phyloP scores from a whole-genome alignment of 2,113 vertebrate genomes.

The Xiphophorus hellerii region DNA sequence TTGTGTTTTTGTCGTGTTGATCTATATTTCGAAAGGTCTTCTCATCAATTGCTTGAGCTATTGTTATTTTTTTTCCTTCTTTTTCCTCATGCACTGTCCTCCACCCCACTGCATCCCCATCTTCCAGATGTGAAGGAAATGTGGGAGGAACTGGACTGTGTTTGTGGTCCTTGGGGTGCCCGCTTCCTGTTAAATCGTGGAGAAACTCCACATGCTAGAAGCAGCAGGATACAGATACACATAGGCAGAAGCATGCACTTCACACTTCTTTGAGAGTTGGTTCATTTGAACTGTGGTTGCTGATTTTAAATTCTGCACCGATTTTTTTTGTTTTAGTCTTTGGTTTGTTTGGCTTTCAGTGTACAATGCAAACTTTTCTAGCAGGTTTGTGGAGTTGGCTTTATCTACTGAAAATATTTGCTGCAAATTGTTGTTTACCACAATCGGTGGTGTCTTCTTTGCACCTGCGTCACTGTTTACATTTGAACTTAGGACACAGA shows the following conservation, averaged over 20 bases:
- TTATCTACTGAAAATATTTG: slow-evolving; percentile 28
- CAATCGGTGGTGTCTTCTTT: slow-evolving; percentile 39
- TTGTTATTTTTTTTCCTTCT: not conserved
- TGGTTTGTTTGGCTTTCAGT: slow-evolving; percentile 9
- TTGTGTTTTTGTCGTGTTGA: slow-evolving; percentile 39
- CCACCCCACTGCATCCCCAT: slow-evolving; percentile 1
- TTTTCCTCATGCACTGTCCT: not conserved
- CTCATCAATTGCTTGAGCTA: slow-evolving; percentile 14
- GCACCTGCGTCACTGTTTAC: slow-evolving; percentile 69
- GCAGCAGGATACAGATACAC: slow-evolving; percentile 18
- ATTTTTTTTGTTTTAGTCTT: not conserved
- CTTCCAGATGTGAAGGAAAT: slow-evolving; percentile 67
- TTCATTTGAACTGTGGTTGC: not conserved
- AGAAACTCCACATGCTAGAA: slow-evolving; percentile 56
- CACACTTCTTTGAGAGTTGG: slow-evolving; percentile 4
- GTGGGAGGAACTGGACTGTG: slow-evolving; percentile 55
- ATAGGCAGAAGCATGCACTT: not conserved
- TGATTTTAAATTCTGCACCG: not conserved
- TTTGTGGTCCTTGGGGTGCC: slow-evolving; percentile 64
- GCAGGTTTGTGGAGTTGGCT: slow-evolving; percentile 13
- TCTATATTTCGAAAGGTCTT: slow-evolving; percentile 8
- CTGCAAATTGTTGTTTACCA: slow-evolving; percentile 29
- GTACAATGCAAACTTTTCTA: not conserved
- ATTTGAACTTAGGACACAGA: slow-evolving; percentile 45
- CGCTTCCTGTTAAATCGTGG: slow-evolving; percentile 59